Evolutionary conservation across 2,113 vertebrate species (phyloP).

Genomic region (Erythrolamprus reginae): DNA sequence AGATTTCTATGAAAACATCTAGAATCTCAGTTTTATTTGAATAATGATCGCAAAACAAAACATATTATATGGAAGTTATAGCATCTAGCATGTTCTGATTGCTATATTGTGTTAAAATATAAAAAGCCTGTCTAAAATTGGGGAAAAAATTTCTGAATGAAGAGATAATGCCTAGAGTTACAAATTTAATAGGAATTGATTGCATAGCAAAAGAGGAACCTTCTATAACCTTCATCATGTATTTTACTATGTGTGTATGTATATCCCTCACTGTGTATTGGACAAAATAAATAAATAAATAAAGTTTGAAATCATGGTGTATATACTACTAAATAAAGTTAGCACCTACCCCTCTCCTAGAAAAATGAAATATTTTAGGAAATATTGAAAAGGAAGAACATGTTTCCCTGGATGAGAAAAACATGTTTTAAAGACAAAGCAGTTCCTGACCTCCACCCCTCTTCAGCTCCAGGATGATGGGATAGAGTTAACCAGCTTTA

Average conservation of each 20-base stretch:
- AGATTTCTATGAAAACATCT: neutral
- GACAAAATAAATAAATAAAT: too few species aligned
- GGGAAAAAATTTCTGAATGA: neutral
- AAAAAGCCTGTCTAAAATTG: neutral
- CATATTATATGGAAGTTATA: neutral
- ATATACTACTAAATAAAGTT: neutral
- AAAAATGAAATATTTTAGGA: too few species aligned
- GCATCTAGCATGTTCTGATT: neutral
- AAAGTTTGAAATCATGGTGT: neutral
- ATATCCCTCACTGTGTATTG: too few species aligned
- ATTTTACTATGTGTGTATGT: too few species aligned
- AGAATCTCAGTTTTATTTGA: neutral
- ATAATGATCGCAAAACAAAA: neutral
- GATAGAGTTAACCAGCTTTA: too few species aligned
- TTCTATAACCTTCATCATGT: too few species aligned
- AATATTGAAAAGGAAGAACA: too few species aligned
- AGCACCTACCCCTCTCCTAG: too few species aligned
- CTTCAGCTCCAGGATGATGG: too few species aligned
- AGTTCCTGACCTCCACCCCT: too few species aligned
- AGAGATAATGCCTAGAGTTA: neutral
- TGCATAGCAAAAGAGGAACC: neutral
- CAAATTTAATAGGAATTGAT: neutral
- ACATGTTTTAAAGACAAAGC: too few species aligned
- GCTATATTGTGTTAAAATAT: neutral
- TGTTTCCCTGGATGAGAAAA: too few species aligned